phyloP scores from a whole-genome alignment of 1,140 invertebrate genomes.

The Doryteuthis pealeii region DNA sequence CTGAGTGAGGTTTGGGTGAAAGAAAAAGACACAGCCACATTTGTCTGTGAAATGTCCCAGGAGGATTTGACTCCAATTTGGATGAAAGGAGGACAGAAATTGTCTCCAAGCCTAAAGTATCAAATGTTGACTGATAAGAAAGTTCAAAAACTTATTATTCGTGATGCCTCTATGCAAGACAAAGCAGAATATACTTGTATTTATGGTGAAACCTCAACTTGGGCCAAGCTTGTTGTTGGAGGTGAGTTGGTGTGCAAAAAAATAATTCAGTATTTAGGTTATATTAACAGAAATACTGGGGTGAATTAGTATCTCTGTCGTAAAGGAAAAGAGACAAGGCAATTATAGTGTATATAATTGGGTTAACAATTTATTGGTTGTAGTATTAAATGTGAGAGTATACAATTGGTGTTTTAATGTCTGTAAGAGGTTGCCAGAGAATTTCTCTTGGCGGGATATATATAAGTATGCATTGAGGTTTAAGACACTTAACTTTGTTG shows the following conservation, averaged over 20 bases:
- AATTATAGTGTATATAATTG: too few species aligned
- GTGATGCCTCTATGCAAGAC: slow-evolving; percentile 76
- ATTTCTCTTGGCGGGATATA: too few species aligned
- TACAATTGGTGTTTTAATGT: too few species aligned
- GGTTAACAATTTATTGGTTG: too few species aligned
- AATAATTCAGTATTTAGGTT: too few species aligned
- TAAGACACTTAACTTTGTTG: too few species aligned
- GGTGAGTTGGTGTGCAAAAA: slow-evolving; percentile 29
- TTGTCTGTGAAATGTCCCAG: slow-evolving; percentile 69
- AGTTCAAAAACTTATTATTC: slow-evolving; percentile 62
- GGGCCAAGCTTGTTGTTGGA: slow-evolving; percentile 45
- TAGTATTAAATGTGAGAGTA: too few species aligned
- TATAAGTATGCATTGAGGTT: too few species aligned
- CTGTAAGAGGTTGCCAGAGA: too few species aligned
- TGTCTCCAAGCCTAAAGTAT: slow-evolving; percentile 26
- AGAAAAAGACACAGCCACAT: slow-evolving; percentile 41
- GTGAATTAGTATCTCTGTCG: too few species aligned
- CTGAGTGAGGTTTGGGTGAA: slow-evolving; percentile 40
- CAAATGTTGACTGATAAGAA: background rate
- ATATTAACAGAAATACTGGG: too few species aligned
- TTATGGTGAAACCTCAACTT: slow-evolving; percentile 47
- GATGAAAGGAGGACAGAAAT: slow-evolving; percentile 72
- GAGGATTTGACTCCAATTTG: slow-evolving; percentile 78
- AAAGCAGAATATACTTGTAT: slow-evolving; percentile 84
- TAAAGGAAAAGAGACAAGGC: too few species aligned